Evolutionary conservation across 2,888 invertebrate species (phyloP), one percentile per base, ranked within the genome.

Genomic region (Pammene fasciana): DNA sequence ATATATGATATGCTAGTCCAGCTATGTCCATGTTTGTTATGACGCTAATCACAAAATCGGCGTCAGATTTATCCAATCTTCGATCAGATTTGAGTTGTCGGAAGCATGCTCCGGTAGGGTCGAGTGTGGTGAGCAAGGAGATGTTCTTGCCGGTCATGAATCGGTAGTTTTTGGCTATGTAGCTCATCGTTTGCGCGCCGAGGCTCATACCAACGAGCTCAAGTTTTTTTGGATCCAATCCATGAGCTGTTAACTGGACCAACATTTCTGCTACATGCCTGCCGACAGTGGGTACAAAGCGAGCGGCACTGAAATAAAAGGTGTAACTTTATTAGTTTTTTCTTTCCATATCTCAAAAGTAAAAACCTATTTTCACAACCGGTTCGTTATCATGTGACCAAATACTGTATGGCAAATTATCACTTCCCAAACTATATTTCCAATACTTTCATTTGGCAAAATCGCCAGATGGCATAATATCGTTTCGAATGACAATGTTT

Each of bases 81-180:
- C 72, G 66, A 1, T 75, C 68, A 0, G 75, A 73, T 0, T 73
- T 75, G 0, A 73, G 65, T 13, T 74, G 50, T 8, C 77, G 70
- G 59, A 78, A 79, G 65, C 79, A 80, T 0, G 76, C 78, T 0
- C 79, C 78, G 4, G 77, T 60, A 1, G 79, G 76, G 26, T 80
- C 80, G 0, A 79, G 64, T 0, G 72, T 75, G 0, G 72, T 73
- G 8, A 78, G 14, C 13, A 71, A 70, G 7, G 73, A 65, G 2
- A 79, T 13, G 7, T 73, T 76, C 9, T 18, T 57, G 1, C 78
- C 79, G 6, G 80, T 78, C 0, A 75, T 41, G 1, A 67, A 38
- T 2, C 70, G 65, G 71, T 68, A 81, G 41, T 61, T 66, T 46
- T 79, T 79, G 7, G 75, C 80, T 13, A 75, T 71, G 56, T 76